phyloP scores from a whole-genome alignment of 1,140 invertebrate species.

The Drosophila lacertosa region DNA sequence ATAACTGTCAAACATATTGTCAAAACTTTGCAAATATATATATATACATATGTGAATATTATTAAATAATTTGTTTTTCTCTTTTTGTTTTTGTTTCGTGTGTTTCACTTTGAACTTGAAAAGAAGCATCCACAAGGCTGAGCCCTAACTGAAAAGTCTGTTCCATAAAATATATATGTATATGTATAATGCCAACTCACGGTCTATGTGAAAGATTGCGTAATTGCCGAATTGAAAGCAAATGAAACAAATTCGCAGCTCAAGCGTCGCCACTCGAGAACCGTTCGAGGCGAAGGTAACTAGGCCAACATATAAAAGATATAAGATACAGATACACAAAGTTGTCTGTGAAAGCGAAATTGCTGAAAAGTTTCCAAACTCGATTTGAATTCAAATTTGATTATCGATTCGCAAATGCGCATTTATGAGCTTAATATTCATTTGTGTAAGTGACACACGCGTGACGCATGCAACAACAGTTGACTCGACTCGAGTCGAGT shows the following conservation, averaged over 20 bases:
- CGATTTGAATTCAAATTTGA: constrained; percentile 22
- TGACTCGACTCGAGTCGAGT: too few relatives aligned
- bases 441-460: constrained; percentile 54
- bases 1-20: constrained; percentile 37
- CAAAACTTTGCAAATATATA: constrained; percentile 30
- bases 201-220: constrained; percentile 57
- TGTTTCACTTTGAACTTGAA: constrained; percentile 65
- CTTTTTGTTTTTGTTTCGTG: background rate
- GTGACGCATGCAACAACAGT: constrained; percentile 70
- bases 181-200: constrained; percentile 70
- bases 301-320: constrained; percentile 57
- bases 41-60: constrained; percentile 12
- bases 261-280: constrained; percentile 66
- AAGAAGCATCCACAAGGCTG: constrained; percentile 32
- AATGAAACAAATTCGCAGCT: constrained; percentile 48
- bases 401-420: constrained; percentile 39
- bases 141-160: constrained; percentile 35
- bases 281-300: constrained; percentile 59
- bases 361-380: constrained; percentile 60
- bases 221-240: constrained; percentile 59
- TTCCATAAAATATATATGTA: too few relatives aligned
- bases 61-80: constrained; percentile 22
- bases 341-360: constrained; percentile 67
- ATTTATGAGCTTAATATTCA: constrained; percentile 33
- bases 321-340: constrained; percentile 27